These are phyloP conservation scores for Euphonia xanthogaster DNA, from an alignment of 2,797 vertebrate genomes.

Conservation along the genomic window DNA sequence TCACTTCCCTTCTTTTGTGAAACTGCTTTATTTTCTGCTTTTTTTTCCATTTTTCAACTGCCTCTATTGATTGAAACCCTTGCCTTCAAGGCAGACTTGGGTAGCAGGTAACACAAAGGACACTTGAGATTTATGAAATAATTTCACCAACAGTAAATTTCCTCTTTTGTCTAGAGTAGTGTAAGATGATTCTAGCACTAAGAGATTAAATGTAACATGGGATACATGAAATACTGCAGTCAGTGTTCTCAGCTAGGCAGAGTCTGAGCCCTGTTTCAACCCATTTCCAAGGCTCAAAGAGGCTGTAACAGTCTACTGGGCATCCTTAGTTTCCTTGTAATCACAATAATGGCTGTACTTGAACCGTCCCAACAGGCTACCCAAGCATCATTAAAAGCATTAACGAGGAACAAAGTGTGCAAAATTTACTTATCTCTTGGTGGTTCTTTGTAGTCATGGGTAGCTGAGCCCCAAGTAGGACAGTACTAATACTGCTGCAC, in stretches of 20 bases:
- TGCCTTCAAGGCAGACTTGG: constrained; percentile 33
- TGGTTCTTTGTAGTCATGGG: neutral
- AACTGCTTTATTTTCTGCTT: neutral
- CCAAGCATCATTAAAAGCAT: neutral
- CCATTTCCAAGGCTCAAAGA: neutral
- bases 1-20: neutral
- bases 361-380: neutral
- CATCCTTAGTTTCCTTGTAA: neutral
- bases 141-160: constrained; percentile 32
- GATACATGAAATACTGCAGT: neutral
- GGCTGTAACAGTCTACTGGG: neutral
- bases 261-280: neutral
- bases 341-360: neutral
- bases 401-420: neutral
- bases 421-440: neutral
- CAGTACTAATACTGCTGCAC: neutral
- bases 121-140: constrained; percentile 40
- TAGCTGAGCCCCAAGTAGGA: neutral
- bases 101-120: constrained; percentile 15
- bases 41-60: constrained; percentile 11
- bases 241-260: neutral
- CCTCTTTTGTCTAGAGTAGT: neutral
- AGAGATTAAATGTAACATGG: constrained; percentile 8
- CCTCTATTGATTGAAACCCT: constrained; percentile 13
- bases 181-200: neutral